These are phyloP conservation scores for Rattus rattus DNA, from an alignment of 2,113 vertebrate genomes.

Conservation along the genomic window DNA sequence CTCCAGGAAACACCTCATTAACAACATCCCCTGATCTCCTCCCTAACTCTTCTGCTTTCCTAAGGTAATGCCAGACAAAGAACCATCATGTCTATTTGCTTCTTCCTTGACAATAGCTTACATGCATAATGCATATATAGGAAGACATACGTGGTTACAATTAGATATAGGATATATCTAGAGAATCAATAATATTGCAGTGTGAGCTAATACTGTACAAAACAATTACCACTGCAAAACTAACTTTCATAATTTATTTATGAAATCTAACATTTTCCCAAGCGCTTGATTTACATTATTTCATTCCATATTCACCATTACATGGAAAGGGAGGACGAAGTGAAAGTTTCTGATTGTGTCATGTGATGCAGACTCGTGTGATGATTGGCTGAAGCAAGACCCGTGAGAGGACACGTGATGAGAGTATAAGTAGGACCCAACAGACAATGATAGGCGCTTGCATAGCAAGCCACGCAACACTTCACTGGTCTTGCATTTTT, in stretches of 20 bases:
- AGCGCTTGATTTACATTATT: not conserved
- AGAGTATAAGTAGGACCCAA: too few species aligned
- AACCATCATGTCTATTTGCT: not conserved
- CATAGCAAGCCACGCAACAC: too few species aligned
- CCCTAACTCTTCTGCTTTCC: not conserved
- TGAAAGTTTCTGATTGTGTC: too few species aligned
- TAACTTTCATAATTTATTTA: not conserved
- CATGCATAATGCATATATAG: not conserved
- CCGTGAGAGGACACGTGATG: too few species aligned
- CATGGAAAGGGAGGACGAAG: not conserved
- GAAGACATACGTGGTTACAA: not conserved
- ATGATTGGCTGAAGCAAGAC: too few species aligned
- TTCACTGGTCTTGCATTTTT: too few species aligned
- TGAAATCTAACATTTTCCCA: not conserved
- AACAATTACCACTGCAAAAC: not conserved
- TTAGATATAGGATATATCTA: not conserved
- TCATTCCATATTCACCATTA: not conserved
- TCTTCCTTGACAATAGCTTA: not conserved
- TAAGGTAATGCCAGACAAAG: not conserved
- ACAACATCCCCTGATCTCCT: not conserved
- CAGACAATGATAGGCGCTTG: too few species aligned
- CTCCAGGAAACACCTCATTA: conserved; percentile 18
- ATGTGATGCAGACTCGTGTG: too few species aligned
- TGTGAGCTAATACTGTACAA: not conserved
- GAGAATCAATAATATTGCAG: not conserved